Conservation (phyloP, 2,888 invertebrate genomes). For the Drosophila pegasa region DNA sequence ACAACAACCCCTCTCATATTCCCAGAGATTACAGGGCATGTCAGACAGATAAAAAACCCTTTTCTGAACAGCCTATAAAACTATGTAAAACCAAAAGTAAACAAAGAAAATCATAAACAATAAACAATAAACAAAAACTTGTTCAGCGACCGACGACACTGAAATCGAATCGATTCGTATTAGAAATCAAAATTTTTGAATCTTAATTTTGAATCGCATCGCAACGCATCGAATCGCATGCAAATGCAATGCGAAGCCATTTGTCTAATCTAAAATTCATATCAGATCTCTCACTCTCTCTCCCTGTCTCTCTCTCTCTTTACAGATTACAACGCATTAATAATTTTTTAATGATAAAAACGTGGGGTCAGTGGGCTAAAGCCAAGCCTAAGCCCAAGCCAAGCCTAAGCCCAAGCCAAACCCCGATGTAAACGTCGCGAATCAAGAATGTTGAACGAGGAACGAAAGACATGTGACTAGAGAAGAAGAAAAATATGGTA, state of each 20-base stretch:
- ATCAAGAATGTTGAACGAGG: not conserved
- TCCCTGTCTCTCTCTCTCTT: not conserved
- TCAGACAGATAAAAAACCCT: constrained; percentile 3
- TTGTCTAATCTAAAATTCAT: constrained; percentile 40
- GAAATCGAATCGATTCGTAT: constrained; percentile 32
- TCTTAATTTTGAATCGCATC: constrained; percentile 35
- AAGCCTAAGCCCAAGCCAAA: not conserved
- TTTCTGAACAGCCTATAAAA: constrained; percentile 15
- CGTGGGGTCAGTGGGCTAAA: not conserved
- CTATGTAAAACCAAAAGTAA: constrained; percentile 14
- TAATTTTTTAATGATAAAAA: constrained; percentile 33
- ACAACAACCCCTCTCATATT: not conserved
- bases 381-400: not conserved
- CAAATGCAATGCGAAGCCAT: constrained; percentile 38
- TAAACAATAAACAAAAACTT: constrained; percentile 45
- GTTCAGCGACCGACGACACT: constrained; percentile 45
- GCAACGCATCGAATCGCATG: constrained; percentile 26
- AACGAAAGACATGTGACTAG: too few relatives aligned
- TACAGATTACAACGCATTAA: constrained; percentile 41
- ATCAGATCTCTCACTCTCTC: not conserved
- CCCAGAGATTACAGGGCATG: not conserved
- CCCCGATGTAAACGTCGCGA: not conserved
- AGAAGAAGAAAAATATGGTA: too few relatives aligned
- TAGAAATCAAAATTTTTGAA: constrained; percentile 3
- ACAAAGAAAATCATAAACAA: constrained; percentile 42